Evolutionary conservation across 1,140 invertebrate genomes (phyloP), one percentile per base, ranked within the genome.

Genomic region (Leptonema lineaticorne): DNA sequence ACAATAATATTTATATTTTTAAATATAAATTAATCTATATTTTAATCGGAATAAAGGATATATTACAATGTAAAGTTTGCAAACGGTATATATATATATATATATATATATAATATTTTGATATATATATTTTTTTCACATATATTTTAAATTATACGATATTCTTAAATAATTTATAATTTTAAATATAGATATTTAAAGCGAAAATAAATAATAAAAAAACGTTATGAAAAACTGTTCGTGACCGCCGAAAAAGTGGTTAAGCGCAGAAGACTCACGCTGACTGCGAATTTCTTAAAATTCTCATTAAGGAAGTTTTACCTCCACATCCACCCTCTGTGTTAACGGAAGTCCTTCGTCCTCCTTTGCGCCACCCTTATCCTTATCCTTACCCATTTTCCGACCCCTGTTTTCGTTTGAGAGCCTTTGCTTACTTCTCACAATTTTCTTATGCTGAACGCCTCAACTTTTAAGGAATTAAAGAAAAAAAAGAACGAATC

Each of bases 261-360:
- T 57, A 60, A 67, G 53, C 53, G 22, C 56, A 48, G 41, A 56
- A 50, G 56, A 60, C 65, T 60, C 56, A 64, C 65, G 67, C 71
- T 69, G 71, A 72, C 71, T 72, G 71, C 53, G 68, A 72, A 72
- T 72, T 72, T 72, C 71, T 72, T 72, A 72, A 72, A 72, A 72
- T 72, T 72, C 71, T 72, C 71, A 72, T 72, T 72, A 72, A 68
- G 67, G 64, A 72, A 72, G 71, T 72, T 72, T 62, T 53, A 67
- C 59, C 71, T 59, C 58, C 59, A 37, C 37, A 27, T 27, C 45
- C 27, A 4, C 45, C 41, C 62, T 16, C 28, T 30, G n/a, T 64
- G 24, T 41, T 50, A 64, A 46, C 45, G 62, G 41, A 46, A 64
- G 62, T 50, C 62, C 62, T 37, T 64, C 50, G 50, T 64, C 45